Base-by-base conservation (phyloP, 2,797 vertebrate species). In the Melanitta fusca region DNA sequence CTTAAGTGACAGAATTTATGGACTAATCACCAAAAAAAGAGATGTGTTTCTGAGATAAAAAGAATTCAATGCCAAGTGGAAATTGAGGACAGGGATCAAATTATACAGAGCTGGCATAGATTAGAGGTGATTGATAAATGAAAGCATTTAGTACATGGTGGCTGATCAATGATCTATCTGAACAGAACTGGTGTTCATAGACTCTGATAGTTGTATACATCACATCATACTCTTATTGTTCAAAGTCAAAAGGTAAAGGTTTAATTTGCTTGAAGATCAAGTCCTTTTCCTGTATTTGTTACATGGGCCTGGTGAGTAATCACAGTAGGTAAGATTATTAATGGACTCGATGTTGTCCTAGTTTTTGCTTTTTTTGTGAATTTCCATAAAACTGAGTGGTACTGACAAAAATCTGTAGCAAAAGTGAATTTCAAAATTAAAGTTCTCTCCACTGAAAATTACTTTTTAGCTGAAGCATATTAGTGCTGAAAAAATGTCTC, bases 1-100 rank as follows among this genome's bases (percentile, higher is more conserved):
- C 66, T 71, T 91, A 79, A 92, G 25, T 88, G 66, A 94, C 90
- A 36, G 71, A 72, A 80, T 93, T 68, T 75, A 83, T 53, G 39
- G 80, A 90, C 14, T 91, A 79, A 85, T 90, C 17, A 3, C 80
- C 47, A 74, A 94, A 89, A 69, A 69, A 28, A 47, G 79, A 72
- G 56, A 77, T 9, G 5, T 24, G 38, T 86, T 88, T 43, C 45
- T 38, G 32, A 72, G 6, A 38, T 62, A 71, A 77, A 91, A 73
- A 54, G 4, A 88, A 87, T 74, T 93, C 58, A 92, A 28, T 78
- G 81, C 27, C 17, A 22, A 91, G 38, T 27, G 43, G 17, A 84
- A 91, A 72, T 7, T 53, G 28, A 88, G 51, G 14, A 70, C 47
- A 85, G 75, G 14, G 53, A 82, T 77, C 49, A 73, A 54, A 80